Evolutionary conservation across 2,113 vertebrate genomes (phyloP).

Genomic region (Bombycilla garrulus): DNA sequence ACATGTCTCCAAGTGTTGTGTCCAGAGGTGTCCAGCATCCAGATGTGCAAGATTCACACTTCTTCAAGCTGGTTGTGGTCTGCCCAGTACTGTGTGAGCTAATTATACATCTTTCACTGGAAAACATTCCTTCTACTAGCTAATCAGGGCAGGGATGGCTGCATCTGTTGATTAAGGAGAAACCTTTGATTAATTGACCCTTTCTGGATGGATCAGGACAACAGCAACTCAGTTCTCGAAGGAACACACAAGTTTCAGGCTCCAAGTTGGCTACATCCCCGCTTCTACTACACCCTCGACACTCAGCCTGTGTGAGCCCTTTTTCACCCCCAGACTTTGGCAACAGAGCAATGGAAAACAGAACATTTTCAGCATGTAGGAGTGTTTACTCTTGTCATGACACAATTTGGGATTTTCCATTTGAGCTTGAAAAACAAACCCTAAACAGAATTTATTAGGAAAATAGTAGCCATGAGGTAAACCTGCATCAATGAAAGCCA

Average conservation of each 20-base stretch:
- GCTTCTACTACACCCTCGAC: neutral
- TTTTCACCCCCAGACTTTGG: conserved; percentile 45
- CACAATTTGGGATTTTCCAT: conserved; percentile 62
- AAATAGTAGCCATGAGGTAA: conserved; percentile 64
- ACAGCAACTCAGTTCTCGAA: neutral
- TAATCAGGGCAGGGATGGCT: neutral
- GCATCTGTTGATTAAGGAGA: neutral
- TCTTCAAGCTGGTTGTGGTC: neutral
- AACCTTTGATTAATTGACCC: neutral
- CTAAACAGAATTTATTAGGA: conserved; percentile 51
- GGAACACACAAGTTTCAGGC: neutral
- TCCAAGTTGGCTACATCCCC: neutral
- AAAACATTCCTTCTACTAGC: neutral
- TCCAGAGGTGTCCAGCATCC: neutral
- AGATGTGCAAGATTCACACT: neutral
- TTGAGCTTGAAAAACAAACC: conserved; percentile 47
- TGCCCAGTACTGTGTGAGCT: neutral
- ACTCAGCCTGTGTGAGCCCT: neutral
- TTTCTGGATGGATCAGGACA: neutral
- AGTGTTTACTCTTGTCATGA: conserved; percentile 60
- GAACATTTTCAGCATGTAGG: conserved; percentile 40
- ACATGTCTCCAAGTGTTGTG: fast-evolving
- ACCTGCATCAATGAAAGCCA: neutral
- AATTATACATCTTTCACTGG: neutral
- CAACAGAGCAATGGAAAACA: conserved; percentile 50